Percentiles rank a stretch among this genome's conserved stretches.
phyloP scores from a whole-genome alignment of 2,797 vertebrate species.

The Helicolenus hilgendorfi region DNA sequence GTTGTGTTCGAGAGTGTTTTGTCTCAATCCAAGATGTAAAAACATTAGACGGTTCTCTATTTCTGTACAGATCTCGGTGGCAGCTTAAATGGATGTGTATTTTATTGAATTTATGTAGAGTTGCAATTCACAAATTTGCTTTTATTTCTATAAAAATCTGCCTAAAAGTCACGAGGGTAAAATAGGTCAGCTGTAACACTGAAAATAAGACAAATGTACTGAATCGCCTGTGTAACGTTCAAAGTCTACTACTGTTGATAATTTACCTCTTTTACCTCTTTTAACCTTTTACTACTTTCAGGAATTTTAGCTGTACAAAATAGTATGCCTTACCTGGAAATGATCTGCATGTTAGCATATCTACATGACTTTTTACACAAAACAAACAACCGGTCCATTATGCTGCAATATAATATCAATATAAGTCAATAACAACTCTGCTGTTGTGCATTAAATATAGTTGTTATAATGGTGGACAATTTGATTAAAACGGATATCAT shows the following conservation, averaged over 20 bases:
- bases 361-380: background rate
- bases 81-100: background rate
- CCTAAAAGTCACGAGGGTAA: background rate
- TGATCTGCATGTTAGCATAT: background rate
- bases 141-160: background rate
- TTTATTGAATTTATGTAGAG: background rate
- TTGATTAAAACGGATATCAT: background rate
- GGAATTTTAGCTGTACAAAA: background rate
- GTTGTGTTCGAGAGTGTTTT: background rate
- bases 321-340: background rate
- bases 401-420: background rate
- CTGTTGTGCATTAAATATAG: background rate
- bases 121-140: background rate
- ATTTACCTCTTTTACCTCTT: constrained; percentile 65
- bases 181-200: background rate
- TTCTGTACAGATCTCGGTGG: background rate
- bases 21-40: background rate
- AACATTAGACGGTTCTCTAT: background rate
- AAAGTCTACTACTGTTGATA: constrained; percentile 60
- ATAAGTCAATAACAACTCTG: background rate
- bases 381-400: background rate
- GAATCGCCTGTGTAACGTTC: background rate
- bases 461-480: background rate
- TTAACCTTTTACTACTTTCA: constrained; percentile 14
- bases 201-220: background rate